phyloP scores from a whole-genome alignment of 2,797 vertebrate species.

The Limnodromus scolopaceus region DNA sequence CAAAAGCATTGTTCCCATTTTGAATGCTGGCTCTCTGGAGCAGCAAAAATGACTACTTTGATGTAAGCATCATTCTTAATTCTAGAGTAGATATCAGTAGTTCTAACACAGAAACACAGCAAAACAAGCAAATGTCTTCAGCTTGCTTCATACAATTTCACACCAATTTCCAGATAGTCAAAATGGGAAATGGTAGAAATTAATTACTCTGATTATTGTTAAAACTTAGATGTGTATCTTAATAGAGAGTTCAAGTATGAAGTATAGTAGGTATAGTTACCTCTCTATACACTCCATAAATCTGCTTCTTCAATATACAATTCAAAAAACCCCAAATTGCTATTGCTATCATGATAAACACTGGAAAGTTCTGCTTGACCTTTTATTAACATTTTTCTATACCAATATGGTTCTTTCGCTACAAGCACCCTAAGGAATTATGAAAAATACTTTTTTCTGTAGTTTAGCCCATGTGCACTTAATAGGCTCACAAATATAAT shows the following conservation, averaged over 20 bases:
- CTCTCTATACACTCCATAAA: conserved; percentile 34
- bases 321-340: conserved; percentile 68
- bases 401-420: conserved; percentile 81
- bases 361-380: conserved; percentile 81
- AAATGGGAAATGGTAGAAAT: not conserved
- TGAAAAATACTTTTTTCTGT: conserved; percentile 86
- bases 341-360: conserved; percentile 74
- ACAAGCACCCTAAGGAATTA: conserved; percentile 85
- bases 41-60: not conserved
- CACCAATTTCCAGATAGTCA: not conserved
- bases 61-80: rapidly evolving
- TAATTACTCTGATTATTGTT: not conserved
- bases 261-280: not conserved
- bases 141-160: not conserved
- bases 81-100: not conserved
- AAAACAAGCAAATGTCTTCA: not conserved
- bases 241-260: not conserved
- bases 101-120: not conserved
- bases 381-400: conserved; percentile 85
- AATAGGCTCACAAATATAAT: conserved; percentile 88
- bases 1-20: not conserved
- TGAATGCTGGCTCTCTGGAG: not conserved
- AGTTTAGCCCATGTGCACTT: conserved; percentile 86
- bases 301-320: conserved; percentile 60
- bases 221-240: not conserved